phyloP scores from a whole-genome alignment of 2,888 invertebrate species.

The Drosophila birchii region DNA sequence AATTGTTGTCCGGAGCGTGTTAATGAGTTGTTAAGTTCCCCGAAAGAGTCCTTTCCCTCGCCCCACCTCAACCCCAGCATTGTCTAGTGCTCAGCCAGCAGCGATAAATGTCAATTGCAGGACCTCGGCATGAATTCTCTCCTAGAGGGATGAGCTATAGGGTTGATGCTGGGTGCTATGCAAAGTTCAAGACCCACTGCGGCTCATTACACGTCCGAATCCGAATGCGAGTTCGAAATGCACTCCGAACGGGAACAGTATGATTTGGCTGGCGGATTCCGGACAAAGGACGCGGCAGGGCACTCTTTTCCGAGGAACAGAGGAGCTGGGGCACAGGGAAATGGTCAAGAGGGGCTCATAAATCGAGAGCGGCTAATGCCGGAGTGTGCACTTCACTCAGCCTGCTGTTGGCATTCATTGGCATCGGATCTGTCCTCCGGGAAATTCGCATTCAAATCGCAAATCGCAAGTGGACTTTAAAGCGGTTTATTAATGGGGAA shows the following conservation, averaged over 20 bases:
- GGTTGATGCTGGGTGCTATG: constrained; percentile 23
- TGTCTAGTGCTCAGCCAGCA: constrained; percentile 49
- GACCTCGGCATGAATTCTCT: constrained; percentile 25
- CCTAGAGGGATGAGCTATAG: constrained; percentile 5
- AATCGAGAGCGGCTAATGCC: constrained; percentile 69
- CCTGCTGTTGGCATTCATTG: constrained; percentile 68
- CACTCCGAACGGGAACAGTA: constrained; percentile 22
- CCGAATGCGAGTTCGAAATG: constrained; percentile 24
- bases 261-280: constrained; percentile 18
- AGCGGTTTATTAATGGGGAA: constrained; percentile 26
- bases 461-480: constrained; percentile 29
- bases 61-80: constrained; percentile 21
- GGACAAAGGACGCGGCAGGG: constrained; percentile 38
- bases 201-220: constrained; percentile 51
- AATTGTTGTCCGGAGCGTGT: constrained; percentile 65
- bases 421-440: constrained; percentile 22
- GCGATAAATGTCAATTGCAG: constrained; percentile 79
- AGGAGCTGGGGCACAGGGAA: constrained; percentile 26
- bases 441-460: constrained; percentile 41
- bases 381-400: constrained; percentile 60
- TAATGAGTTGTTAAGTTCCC: constrained; percentile 75
- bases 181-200: constrained; percentile 46
- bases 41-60: constrained; percentile 45
- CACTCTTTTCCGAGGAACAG: constrained; percentile 15
- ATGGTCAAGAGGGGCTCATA: constrained; percentile 62